These are phyloP conservation scores for Marmota monax DNA, from an alignment of 2,113 vertebrate species.

Conservation along the genomic window DNA sequence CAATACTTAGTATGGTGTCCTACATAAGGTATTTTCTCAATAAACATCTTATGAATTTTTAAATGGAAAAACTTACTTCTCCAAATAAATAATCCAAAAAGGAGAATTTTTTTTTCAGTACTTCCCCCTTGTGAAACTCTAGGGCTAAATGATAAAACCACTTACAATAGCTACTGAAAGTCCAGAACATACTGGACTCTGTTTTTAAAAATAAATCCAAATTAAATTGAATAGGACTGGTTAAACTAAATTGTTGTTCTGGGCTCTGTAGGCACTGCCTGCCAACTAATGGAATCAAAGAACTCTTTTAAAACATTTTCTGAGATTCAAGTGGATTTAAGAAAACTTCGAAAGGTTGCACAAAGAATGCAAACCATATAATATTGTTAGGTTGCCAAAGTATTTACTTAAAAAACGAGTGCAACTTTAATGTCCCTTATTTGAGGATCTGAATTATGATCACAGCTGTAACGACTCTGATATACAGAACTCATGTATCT, in stretches of 20 bases:
- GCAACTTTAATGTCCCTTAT: neutral
- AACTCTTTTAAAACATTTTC: constrained; percentile 33
- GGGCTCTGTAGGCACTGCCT: neutral
- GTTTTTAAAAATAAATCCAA: constrained; percentile 67
- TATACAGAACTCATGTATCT: neutral
- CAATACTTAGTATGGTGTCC: neutral
- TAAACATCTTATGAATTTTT: constrained; percentile 64
- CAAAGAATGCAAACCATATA: neutral
- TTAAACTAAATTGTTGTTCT: constrained; percentile 27
- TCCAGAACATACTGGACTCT: constrained; percentile 31
- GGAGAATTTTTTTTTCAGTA: constrained; percentile 15
- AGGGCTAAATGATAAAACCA: constrained; percentile 31
- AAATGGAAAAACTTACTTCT: constrained; percentile 35
- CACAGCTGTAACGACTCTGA: neutral
- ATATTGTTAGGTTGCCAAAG: neutral
- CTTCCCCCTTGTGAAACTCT: neutral
- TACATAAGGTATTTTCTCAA: constrained; percentile 52
- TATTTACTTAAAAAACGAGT: neutral
- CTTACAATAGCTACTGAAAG: constrained; percentile 53
- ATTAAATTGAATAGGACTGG: neutral
- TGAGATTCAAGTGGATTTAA: constrained; percentile 12
- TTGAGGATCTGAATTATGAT: neutral
- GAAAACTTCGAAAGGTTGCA: constrained; percentile 15
- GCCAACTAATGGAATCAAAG: neutral
- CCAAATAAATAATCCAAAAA: constrained; percentile 59